Evolutionary conservation across 2,797 vertebrate genomes (phyloP).

Genomic region (Mus spretus): DNA sequence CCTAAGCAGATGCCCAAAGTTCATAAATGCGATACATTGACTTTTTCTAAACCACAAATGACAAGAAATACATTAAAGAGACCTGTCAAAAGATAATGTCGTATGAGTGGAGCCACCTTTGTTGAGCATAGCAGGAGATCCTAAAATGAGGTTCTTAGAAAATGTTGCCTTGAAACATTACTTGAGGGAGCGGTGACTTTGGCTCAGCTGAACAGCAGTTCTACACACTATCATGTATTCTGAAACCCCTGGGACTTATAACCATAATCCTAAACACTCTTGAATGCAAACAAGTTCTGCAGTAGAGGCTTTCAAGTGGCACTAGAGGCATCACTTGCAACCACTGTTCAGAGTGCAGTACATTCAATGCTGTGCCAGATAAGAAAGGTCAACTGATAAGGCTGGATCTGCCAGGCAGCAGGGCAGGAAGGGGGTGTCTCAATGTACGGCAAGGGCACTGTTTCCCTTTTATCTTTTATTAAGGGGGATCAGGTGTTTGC

Average conservation of each 20-base stretch:
- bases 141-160: background rate
- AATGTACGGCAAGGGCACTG: slow-evolving; percentile 74
- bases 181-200: slow-evolving; percentile 38
- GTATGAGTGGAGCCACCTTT: background rate
- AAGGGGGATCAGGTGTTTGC: slow-evolving; percentile 92
- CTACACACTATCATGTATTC: background rate
- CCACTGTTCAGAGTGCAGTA: background rate
- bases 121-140: background rate
- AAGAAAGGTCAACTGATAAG: slow-evolving; percentile 73
- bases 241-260: slow-evolving; percentile 25
- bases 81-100: background rate
- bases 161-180: background rate
- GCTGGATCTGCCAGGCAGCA: background rate
- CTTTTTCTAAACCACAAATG: background rate
- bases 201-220: background rate
- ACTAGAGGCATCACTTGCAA: slow-evolving; percentile 18
- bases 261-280: background rate
- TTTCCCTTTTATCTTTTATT: slow-evolving; percentile 88
- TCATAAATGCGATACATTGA: background rate
- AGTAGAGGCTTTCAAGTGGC: background rate
- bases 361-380: background rate
- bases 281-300: background rate
- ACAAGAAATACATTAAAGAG: background rate
- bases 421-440: slow-evolving; percentile 62
- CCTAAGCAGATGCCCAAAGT: background rate